Percentiles rank a stretch among this genome's conserved stretches.
phyloP scores from a whole-genome alignment of 2,113 vertebrate genomes.

The Tor tambroides region DNA sequence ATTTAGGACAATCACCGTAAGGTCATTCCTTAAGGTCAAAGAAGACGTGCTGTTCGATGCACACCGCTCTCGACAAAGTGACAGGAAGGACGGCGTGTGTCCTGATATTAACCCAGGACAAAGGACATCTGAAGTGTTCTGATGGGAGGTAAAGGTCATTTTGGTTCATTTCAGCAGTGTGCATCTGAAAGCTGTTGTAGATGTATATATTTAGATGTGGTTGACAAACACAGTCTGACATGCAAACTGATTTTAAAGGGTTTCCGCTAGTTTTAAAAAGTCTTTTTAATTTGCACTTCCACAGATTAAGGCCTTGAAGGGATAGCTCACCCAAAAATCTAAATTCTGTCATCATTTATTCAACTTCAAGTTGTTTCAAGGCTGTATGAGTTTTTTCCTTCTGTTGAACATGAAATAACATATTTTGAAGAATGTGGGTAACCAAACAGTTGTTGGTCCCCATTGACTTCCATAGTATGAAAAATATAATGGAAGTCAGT shows the following conservation, averaged over 20 bases:
- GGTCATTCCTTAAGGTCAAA: conserved; percentile 52
- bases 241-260: background rate
- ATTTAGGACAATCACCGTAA: conserved; percentile 38
- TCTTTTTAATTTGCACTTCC: background rate
- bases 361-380: background rate
- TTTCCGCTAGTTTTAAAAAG: background rate
- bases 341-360: background rate
- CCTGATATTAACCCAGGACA: background rate
- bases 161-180: background rate
- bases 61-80: background rate
- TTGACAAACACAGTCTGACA: background rate
- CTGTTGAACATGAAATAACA: background rate
- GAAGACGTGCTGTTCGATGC: conserved; percentile 33
- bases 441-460: background rate
- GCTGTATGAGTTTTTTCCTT: background rate
- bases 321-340: background rate
- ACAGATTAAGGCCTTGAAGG: background rate
- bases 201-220: background rate
- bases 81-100: conserved; percentile 28
- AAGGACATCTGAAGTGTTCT: conserved; percentile 22
- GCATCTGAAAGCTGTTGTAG: background rate
- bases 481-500: background rate
- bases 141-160: background rate
- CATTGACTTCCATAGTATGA: background rate
- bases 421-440: background rate